Base-by-base conservation (phyloP, 2,797 vertebrate species). In the Alcedo quadribrachys region DNA sequence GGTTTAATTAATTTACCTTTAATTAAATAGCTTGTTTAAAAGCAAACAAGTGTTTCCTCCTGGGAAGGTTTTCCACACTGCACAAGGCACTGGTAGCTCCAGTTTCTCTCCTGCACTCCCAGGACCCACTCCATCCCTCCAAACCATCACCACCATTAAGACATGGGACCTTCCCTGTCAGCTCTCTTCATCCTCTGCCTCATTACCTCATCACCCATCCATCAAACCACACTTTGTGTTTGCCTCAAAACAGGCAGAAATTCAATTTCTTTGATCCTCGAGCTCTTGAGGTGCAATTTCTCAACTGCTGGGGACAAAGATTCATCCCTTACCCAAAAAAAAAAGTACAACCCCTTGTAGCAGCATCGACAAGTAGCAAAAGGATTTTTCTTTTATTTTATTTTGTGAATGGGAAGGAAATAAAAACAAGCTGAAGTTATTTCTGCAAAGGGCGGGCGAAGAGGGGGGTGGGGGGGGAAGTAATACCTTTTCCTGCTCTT, bases 401-500 rank as follows among this genome's bases (percentile, higher is more conserved):
- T 89, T 77, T 83, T 78, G 70, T 87, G 66, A 89, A 89, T 74
- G 79, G 67, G n/a, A 70, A 69, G 43, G 76, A 70, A 76, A 91
- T 68, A 87, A 81, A 78, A 84, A 32, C 68, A 85, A 40, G 27
- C 65, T 79, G 58, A 85, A 75, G 55, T 82, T 85, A 85, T 87
- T 87, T 84, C 73, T 90, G 86, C 35, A 79, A 67, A 68, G 16
- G 12, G 46, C 11, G 8, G 2, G 24, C 18, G 9, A 20, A 54
- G 37, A 15, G 14, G 37, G 37, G 5, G 37, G 37, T 12, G 37
- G 37, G 37, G 51, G 8, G 9, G 5, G 51, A 6, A 90, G 71
- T 57, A 50, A 92, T 85, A 63, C 88, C 70, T 91, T 91, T 57
- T 80, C 73, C 78, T 27, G 89, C 83, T 73, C 43, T 70, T 91